Evolutionary conservation across 2,888 invertebrate genomes (phyloP), one percentile per base, ranked within the genome.

Genomic region (Biston stratarius): DNA sequence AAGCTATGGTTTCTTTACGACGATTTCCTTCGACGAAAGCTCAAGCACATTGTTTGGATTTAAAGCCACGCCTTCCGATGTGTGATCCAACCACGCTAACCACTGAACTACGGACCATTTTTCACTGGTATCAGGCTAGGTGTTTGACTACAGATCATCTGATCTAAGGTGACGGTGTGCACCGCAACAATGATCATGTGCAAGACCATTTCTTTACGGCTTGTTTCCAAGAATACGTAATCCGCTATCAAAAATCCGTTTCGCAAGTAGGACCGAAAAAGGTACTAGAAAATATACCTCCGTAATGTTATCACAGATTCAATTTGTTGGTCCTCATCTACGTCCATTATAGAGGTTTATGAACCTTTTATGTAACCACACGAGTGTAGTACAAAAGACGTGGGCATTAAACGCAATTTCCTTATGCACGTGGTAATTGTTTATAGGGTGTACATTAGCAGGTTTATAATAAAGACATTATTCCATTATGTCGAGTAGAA

Each of bases 401-500:
- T n/a, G 58, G 24, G 15, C 56, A 55, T 56, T 60, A 60, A 58
- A 71, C 56, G 47, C 64, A 66, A 64, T 67, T 69, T 69, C 67
- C 61, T 67, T 59, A 53, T 62, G 64, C 67, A 62, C 48, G 51
- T 55, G 61, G 71, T 71, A 71, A 70, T 71, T 70, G 71, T 67
- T 56, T 67, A 69, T 73, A 71, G 69, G 63, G 66, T 59, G 65
- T 62, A 53, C 65, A 71, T 71, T 73, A 73, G 59, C 72, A 55
- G 69, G 71, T 69, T 71, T 73, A 76, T 74, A 73, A 71, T 75
- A 76, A 77, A 71, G 74, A 78, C 72, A 75, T 77, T 74, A 78
- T 79, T 75, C 77, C 76, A 76, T 78, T 75, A 76, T 72, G 72
- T 70, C 70, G 68, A 71, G 73, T 71, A 72, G 74, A 75, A 79